phyloP scores from a whole-genome alignment of 2,888 invertebrate genomes.

The Eristalis tenax region DNA sequence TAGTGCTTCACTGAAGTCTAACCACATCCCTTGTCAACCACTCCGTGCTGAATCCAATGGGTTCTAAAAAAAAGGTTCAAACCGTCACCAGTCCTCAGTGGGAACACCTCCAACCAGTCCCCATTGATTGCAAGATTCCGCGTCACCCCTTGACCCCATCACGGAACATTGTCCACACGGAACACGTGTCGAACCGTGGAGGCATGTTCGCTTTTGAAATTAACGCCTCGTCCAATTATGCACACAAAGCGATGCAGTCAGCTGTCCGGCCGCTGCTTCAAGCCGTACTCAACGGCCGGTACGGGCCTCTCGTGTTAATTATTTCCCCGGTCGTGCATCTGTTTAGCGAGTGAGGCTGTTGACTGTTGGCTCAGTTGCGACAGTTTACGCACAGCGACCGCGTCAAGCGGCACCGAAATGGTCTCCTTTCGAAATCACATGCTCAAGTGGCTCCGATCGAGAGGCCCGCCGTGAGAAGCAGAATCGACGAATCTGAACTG shows the following conservation, averaged over 20 bases:
- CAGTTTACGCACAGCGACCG: neutral
- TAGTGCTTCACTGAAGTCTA: too few species aligned
- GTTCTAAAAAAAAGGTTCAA: neutral
- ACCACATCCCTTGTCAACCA: too few species aligned
- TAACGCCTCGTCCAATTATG: constrained; percentile 2
- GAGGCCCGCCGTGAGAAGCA: neutral
- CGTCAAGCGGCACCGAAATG: neutral
- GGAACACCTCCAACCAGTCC: neutral
- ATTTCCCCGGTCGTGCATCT: neutral
- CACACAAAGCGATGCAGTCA: neutral
- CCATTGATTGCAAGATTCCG: neutral
- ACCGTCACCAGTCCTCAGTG: neutral
- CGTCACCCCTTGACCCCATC: neutral
- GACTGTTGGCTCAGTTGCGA: neutral
- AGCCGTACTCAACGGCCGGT: neutral
- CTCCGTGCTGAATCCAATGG: too few species aligned
- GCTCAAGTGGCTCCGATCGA: neutral
- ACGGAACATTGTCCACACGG: neutral
- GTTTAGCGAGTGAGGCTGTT: neutral
- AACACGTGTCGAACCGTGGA: neutral
- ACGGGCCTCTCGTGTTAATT: neutral
- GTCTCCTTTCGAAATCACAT: constrained; percentile 15
- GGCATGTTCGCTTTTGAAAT: neutral
- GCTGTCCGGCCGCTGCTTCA: neutral
- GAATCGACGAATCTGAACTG: neutral